Evolutionary conservation across 2,113 vertebrate genomes (phyloP), one percentile per base, ranked within the genome.

Genomic region (Calidris pugnax): DNA sequence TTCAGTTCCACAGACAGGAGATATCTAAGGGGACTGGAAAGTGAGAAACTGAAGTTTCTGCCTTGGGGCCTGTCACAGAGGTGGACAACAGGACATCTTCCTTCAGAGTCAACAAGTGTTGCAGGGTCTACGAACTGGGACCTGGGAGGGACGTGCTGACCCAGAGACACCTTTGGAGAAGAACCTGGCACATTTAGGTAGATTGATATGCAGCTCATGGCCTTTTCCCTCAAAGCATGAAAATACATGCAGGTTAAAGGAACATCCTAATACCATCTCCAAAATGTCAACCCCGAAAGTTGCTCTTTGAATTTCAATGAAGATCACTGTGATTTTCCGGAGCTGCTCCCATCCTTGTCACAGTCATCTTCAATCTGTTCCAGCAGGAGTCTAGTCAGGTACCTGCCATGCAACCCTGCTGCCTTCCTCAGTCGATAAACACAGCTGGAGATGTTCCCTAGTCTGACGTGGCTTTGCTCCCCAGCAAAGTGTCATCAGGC

Each of bases 101-200:
- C 39, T 30, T 39, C 50, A 24, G 53, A 35, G 50, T 2, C 62
- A 41, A 26, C n/a, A 23, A 47, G 26, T 13, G 7, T 37, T 8
- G n/a, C n/a, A 33, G 43, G 2, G 1, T 6, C 47, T 27, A n/a
- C 0, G 1, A 22, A 13, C 19, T n/a, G 56, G n/a, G 30, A 23
- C 45, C 64, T 77, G 45, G 43, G 45, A 77, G 47, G 51, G 56
- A 51, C 24, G 37, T 12, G 67, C 68, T 71, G 68, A 60, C 56
- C 68, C 39, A 6, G n/a, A 30, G 51, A 37, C 63, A 56, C 35
- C 41, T 45, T 2, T 8, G 4, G 51, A 72, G 68, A 35, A 64
- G 50, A 66, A 22, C 73, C 9, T 48, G 69, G 32, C 59, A 67
- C 57, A 10, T 50, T 50, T 5, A 66, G 60, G 30, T 1, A 28